Conservation (phyloP, 2,113 vertebrate species). For the Dipodomys ordii region DNA sequence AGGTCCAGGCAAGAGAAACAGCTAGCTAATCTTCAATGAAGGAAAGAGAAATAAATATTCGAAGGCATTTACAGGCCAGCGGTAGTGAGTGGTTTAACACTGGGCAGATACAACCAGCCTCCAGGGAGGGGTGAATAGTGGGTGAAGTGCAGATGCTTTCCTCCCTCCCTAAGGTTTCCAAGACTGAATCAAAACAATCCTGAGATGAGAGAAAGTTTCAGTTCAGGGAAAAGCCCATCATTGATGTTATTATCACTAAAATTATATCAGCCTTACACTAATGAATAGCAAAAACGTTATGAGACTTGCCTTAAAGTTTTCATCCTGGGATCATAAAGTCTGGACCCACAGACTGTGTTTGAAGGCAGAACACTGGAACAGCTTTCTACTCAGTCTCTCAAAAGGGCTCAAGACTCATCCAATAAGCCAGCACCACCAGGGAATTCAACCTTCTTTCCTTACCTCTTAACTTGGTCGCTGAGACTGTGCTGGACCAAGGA, state of each 20-base stretch:
- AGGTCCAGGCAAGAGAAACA: not conserved
- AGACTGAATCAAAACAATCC: not conserved
- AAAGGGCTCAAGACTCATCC: not conserved
- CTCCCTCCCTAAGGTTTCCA: not conserved
- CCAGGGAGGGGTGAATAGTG: too few relatives aligned
- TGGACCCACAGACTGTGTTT: not conserved
- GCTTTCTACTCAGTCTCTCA: not conserved
- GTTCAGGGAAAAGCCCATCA: not conserved
- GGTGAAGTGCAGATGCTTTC: not conserved
- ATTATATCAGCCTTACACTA: not conserved
- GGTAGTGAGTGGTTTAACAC: too few relatives aligned
- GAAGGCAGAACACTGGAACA: not conserved
- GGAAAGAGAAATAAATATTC: not conserved
- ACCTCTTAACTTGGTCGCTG: not conserved
- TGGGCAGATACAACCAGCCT: not conserved
- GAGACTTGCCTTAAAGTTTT: not conserved
- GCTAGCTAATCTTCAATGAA: not conserved
- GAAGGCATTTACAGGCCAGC: not conserved
- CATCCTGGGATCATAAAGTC: not conserved
- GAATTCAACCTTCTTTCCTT: not conserved
- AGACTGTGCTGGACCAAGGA: not conserved
- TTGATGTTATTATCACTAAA: not conserved
- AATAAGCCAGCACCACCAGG: not conserved
- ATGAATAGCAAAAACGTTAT: not conserved
- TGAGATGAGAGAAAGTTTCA: not conserved